Conservation (phyloP, 2,113 vertebrate species). For the Bos taurus region ARS-UCD2.0 NC_037357.1:121795501-121796000, state of each 20-base stretch:
- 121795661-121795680: not conserved
- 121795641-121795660: not conserved
- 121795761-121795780: not conserved
- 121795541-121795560: not conserved
- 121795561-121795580: not conserved
- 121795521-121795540: constrained; percentile 21
- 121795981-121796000: not conserved
- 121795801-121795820: not conserved
- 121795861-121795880: not conserved
- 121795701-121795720: not conserved
- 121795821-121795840: not conserved
- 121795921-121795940: not conserved
- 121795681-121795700: not conserved
- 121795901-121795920: not conserved
- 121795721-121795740: constrained; percentile 22
- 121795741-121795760: not conserved
- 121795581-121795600: constrained; percentile 9
- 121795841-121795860: not conserved
- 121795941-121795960: not conserved
- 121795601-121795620: not conserved
- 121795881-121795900: not conserved
- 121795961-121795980: not conserved
- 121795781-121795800: not conserved
- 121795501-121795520: not conserved
- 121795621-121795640: not conserved